A percentile compares a stretch with the other conserved stretches of the same genome.
phyloP scores from a whole-genome alignment of 2,888 invertebrate species.

The Ennomos erosarius region DNA sequence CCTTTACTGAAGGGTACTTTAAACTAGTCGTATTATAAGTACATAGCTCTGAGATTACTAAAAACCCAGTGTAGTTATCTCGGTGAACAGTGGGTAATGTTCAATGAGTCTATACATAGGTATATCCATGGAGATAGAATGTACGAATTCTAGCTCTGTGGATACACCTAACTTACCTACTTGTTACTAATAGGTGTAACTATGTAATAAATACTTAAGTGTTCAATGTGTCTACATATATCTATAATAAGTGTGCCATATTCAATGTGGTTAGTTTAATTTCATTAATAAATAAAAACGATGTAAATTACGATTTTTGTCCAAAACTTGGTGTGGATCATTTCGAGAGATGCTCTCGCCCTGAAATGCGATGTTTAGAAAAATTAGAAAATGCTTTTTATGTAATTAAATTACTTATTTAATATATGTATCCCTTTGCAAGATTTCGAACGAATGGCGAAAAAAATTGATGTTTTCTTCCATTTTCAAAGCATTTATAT shows the following conservation, averaged over 20 bases:
- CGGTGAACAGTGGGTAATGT: slow-evolving; percentile 43
- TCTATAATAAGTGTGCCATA: slow-evolving; percentile 53
- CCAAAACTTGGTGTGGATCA: slow-evolving; percentile 22
- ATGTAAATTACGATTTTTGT: slow-evolving; percentile 12
- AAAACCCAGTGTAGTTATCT: slow-evolving; percentile 37
- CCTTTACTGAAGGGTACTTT: slow-evolving; percentile 46
- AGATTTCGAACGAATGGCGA: slow-evolving; percentile 59
- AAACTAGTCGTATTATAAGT: slow-evolving; percentile 56
- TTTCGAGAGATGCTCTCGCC: slow-evolving; percentile 46
- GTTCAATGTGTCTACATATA: slow-evolving; percentile 35
- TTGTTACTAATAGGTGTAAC: slow-evolving; percentile 15
- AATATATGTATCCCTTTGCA: slow-evolving; percentile 42
- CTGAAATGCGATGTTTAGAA: slow-evolving; percentile 26
- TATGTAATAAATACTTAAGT: slow-evolving; percentile 31
- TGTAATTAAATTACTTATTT: slow-evolving; percentile 56
- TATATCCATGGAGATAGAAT: too few species aligned
- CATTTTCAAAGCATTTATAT: slow-evolving; percentile 20
- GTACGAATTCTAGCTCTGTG: too few species aligned
- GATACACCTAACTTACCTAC: slow-evolving; percentile 21
- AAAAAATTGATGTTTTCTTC: slow-evolving; percentile 39
- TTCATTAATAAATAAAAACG: slow-evolving; percentile 28
- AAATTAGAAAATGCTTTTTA: slow-evolving; percentile 43
- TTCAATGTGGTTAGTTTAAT: slow-evolving; percentile 50
- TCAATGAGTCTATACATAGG: slow-evolving; percentile 39
- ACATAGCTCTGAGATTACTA: slow-evolving; percentile 37